Base-by-base conservation (phyloP, 1,140 invertebrate species). In the Drosophila willistoni region DNA sequence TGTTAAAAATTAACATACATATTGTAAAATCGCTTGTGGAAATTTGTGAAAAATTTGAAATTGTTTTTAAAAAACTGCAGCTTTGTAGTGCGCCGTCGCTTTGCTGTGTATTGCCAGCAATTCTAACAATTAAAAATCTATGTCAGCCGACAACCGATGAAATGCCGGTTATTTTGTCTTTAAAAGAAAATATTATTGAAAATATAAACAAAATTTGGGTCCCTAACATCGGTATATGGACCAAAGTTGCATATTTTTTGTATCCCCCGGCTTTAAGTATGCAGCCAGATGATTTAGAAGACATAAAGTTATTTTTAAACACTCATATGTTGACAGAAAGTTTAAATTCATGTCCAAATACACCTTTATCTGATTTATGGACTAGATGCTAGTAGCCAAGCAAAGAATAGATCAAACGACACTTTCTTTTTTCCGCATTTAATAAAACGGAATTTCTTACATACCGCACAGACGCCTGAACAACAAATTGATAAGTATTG, bases 1-100 rank as follows among this genome's bases (percentile, higher is more conserved):
- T 42, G 41, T 42, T n/a, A 42, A 42, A 42, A n/a, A 42, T 42
- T 42, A 42, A 42, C 41, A 42, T 42, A 42, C 41, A 42, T 42
- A 42, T 42, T 42, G 41, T 42, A 42, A 42, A 42, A 42, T 42
- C 41, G 41, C n/a, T 42, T 42, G 41, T 42, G 41, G 41, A 42
- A 42, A 42, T 42, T 42, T 42, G 41, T 42, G n/a, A 42, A 42
- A 42, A 42, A 17, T 42, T 42, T 42, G 13, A 42, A 42, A 42
- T 42, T 42, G 41, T 42, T 42, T 42, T 42, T 42, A 42, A 42
- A 42, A 42, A 41, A 41, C 41, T 42, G 41, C n/a, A 42, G 41
- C 41, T 42, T 42, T 42, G 41, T 42, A 42, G 41, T 42, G 41
- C 41, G 39, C 41, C 13, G 41, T 42, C 41, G 41, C 41, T 42